Evolutionary conservation across 2,113 vertebrate genomes (phyloP).

Genomic region (Oreochromis tanganicae): DNA sequence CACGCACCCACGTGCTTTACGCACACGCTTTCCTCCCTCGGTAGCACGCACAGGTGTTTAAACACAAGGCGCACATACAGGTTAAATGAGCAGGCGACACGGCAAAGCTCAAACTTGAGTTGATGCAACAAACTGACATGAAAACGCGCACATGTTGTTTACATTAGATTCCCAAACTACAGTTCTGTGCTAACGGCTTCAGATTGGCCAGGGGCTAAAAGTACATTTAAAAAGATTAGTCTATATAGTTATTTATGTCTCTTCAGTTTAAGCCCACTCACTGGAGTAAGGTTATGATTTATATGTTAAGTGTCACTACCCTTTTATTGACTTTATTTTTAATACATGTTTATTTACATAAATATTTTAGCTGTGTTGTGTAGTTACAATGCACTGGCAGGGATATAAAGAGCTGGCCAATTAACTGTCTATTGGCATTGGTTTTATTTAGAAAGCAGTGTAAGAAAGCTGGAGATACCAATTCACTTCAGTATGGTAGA

Average conservation of each 20-base stretch:
- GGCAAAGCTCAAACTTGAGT: background rate
- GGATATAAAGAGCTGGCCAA: no score
- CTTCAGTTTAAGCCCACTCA: background rate
- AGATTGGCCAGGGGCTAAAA: background rate
- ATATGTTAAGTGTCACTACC: background rate
- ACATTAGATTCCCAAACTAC: background rate
- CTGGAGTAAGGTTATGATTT: background rate
- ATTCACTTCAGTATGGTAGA: no score
- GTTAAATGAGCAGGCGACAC: background rate
- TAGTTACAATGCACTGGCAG: no score
- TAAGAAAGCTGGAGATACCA: no score
- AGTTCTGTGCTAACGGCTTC: background rate
- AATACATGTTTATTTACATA: background rate
- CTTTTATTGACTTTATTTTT: background rate
- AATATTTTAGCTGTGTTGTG: no score
- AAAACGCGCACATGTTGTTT: background rate
- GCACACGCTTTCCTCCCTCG: background rate
- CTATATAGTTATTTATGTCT: background rate
- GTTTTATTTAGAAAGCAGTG: no score
- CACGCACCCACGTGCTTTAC: background rate
- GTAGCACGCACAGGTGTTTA: background rate
- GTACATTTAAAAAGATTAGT: background rate
- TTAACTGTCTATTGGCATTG: no score
- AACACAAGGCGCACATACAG: accelerated
- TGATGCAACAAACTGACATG: background rate